Percentiles rank a stretch among this genome's conserved stretches.
These are phyloP conservation scores for Apistogramma diplotaenia DNA, from an alignment of 2,113 vertebrate species.

Conservation along the genomic window DNA sequence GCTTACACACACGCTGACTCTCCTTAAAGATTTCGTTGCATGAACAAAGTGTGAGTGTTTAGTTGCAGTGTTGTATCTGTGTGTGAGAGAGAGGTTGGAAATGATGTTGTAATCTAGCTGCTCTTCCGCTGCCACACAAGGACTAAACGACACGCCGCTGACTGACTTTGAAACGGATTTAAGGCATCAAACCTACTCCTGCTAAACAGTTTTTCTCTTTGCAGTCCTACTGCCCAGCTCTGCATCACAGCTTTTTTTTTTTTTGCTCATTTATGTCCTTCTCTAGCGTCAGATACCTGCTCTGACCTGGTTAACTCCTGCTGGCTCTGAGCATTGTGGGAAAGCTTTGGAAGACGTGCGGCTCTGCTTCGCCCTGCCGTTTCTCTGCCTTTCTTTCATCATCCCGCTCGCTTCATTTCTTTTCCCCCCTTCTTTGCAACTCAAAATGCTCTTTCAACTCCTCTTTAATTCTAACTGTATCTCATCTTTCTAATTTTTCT, in stretches of 20 bases:
- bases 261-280: constrained; percentile 27
- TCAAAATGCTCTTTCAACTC: background rate
- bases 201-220: background rate
- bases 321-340: constrained; percentile 40
- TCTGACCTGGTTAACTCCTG: constrained; percentile 59
- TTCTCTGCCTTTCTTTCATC: constrained; percentile 25
- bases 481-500: background rate
- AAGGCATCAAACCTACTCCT: constrained; percentile 10
- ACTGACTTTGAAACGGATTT: constrained; percentile 37
- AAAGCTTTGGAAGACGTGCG: constrained; percentile 57
- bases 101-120: constrained; percentile 37
- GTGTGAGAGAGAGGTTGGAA: background rate
- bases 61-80: constrained; percentile 3
- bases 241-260: background rate
- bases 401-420: background rate
- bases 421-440: background rate
- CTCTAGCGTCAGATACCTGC: constrained; percentile 58
- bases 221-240: background rate
- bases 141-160: constrained; percentile 4
- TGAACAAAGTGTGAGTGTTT: constrained; percentile 8
- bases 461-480: background rate
- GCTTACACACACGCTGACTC: constrained; percentile 7
- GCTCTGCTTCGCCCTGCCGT: constrained; percentile 31
- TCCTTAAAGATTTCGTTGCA: constrained; percentile 34
- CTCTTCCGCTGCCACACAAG: constrained; percentile 27